phyloP scores from a whole-genome alignment of 2,888 invertebrate species.

The Ethmia dodecea region DNA sequence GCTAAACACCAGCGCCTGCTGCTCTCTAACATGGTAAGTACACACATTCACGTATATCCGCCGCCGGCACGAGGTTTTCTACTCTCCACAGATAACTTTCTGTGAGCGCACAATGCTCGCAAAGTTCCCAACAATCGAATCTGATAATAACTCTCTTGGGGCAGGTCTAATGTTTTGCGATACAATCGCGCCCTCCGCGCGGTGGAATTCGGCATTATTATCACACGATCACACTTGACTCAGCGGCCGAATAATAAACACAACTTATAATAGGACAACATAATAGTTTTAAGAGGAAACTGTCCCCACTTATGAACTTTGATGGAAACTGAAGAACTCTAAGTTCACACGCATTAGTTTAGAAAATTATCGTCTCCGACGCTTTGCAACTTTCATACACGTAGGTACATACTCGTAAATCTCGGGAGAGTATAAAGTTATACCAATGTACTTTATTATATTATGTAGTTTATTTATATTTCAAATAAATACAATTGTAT shows the following conservation, averaged over 20 bases:
- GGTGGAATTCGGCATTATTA: slow-evolving; percentile 30
- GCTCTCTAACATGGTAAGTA: slow-evolving; percentile 77
- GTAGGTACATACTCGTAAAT: no score
- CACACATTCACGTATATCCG: slow-evolving; percentile 33
- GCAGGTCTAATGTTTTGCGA: slow-evolving; percentile 41
- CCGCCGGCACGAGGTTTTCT: slow-evolving; percentile 22
- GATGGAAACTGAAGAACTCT: slow-evolving; percentile 49
- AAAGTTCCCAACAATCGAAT: slow-evolving; percentile 51
- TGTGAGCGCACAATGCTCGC: slow-evolving; percentile 34
- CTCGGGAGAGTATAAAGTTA: no score
- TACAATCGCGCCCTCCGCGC: slow-evolving; percentile 39
- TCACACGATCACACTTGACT: slow-evolving; percentile 32
- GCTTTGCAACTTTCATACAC: no score
- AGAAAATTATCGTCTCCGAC: slow-evolving; percentile 56
- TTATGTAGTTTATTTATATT: no score
- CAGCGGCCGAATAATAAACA: slow-evolving; percentile 37
- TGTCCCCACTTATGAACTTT: slow-evolving; percentile 49
- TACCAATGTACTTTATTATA: no score
- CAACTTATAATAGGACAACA: slow-evolving; percentile 48
- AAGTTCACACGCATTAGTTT: slow-evolving; percentile 60
- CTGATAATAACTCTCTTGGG: slow-evolving; percentile 57
- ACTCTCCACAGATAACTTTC: slow-evolving; percentile 41
- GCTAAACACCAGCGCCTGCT: slow-evolving; percentile 73
- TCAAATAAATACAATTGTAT: no score
- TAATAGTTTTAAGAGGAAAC: slow-evolving; percentile 35